Evolutionary conservation across 30 jellyfish, hydroid and myxozoan species (phyloP).

Genomic region (Aurelia sp.): DNA sequence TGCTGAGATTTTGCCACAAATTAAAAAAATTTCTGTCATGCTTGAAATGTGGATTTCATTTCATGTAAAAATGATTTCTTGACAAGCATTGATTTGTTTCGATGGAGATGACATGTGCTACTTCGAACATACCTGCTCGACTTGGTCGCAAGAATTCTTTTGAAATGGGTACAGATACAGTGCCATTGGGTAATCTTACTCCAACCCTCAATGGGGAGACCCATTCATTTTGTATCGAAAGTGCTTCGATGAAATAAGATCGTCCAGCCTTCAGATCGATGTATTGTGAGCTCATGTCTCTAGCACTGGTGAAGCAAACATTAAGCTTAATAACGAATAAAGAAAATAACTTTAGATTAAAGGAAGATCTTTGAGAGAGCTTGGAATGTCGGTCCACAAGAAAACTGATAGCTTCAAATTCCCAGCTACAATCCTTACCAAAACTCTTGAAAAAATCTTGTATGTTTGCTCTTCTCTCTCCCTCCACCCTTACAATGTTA

Average conservation of each 20-base stretch:
- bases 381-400: too few relatives aligned
- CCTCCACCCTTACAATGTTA: too few relatives aligned
- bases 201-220: constrained; percentile 91
- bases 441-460: too few relatives aligned
- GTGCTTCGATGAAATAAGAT: constrained; percentile 88
- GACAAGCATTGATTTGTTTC: not conserved
- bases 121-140: constrained; percentile 75
- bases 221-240: constrained; percentile 75
- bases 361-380: too few relatives aligned
- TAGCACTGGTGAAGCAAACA: constrained; percentile 55
- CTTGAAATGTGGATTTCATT: not conserved
- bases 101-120: too few relatives aligned
- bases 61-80: not conserved
- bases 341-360: not conserved
- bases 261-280: constrained; percentile 90
- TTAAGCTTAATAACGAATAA: not conserved
- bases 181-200: constrained; percentile 92
- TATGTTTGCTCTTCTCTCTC: too few relatives aligned
- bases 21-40: too few relatives aligned
- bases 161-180: constrained; percentile 86
- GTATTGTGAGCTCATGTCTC: constrained; percentile 94
- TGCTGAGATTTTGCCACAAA: too few relatives aligned
- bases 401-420: too few relatives aligned
- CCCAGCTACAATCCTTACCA: too few relatives aligned
- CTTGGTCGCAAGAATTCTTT: constrained; percentile 68